Evolutionary conservation across 1,140 invertebrate genomes (phyloP), one percentile per base, ranked within the genome.

Genomic region (Trachymyrmex cornetzi): DNA sequence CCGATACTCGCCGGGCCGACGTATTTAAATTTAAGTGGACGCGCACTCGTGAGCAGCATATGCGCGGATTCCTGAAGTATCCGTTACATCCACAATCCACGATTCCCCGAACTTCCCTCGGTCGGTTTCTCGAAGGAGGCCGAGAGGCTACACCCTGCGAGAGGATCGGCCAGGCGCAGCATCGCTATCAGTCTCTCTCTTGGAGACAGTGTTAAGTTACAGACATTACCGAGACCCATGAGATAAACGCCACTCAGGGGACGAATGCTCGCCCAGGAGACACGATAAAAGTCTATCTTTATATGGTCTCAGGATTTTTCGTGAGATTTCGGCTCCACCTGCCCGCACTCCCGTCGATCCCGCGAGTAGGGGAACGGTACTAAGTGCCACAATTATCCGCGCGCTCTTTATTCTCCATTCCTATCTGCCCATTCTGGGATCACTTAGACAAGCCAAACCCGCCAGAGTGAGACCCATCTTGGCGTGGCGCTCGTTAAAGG

Each of bases 141-240:
- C 11, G 67, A 44, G 59, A 55, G 57, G 57, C 27, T 38, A 44
- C 24, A 44, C 30, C 61, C 34, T 30, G 22, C 24, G 71, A 53
- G n/a, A 61, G 79, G 22, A 34, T 16, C 22, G 53, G 1, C 4
- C 48, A 30, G 44, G 48, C 67, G 72, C 59, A 59, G 74, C 88
- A 19, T 63, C 89, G 90, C 87, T 93, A 93, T 93, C 91, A 90
- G 90, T 91, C 91, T 89, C 80, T 72, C 87, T 86, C 87, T n/a
- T 22, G 66, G 57, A 79, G 85, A 86, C 91, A 93, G 92, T 90
- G 92, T 93, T 92, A 89, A 91, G 92, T 93, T 93, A 92, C 92
- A 90, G 87, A 79, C 90, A 92, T 92, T 92, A 91, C 88, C 86
- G 71, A 59, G 79, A 71, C 75, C 55, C 84, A 85, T 59, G 89